These are phyloP conservation scores for Chrosomus eos DNA, from an alignment of 2,797 vertebrate species.

Conservation along the genomic window DNA sequence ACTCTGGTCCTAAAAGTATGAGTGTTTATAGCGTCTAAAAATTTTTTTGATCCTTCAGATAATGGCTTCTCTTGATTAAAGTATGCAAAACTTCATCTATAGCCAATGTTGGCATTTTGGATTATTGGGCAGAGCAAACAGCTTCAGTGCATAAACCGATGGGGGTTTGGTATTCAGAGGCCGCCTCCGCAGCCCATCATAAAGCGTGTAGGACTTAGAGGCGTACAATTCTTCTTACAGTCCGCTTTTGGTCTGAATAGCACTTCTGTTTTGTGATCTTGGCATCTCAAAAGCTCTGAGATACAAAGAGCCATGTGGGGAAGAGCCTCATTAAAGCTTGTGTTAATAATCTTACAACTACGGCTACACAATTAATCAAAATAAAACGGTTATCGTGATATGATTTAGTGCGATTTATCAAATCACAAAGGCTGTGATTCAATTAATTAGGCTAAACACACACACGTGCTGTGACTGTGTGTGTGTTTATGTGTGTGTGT, in stretches of 20 bases:
- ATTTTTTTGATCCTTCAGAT: background rate
- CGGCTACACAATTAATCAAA: background rate
- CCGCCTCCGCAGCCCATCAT: slow-evolving; percentile 33
- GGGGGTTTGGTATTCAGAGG: slow-evolving; percentile 54
- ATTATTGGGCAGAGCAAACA: background rate
- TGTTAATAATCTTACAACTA: slow-evolving; percentile 16
- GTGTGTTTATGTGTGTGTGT: too few species aligned
- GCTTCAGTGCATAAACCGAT: background rate
- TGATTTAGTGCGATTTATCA: background rate
- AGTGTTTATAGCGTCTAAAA: slow-evolving; percentile 6
- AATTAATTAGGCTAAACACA: too few species aligned
- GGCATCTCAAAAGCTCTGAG: slow-evolving; percentile 33
- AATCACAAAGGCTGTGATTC: background rate
- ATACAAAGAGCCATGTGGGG: slow-evolving; percentile 47
- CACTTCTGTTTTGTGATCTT: slow-evolving; percentile 58
- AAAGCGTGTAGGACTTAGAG: slow-evolving; percentile 56
- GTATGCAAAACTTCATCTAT: background rate
- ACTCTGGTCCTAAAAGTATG: slow-evolving; percentile 3
- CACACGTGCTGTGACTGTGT: too few species aligned
- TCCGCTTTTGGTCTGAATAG: slow-evolving; percentile 52
- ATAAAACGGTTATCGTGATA: background rate
- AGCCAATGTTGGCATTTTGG: background rate
- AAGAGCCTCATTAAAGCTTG: slow-evolving; percentile 38
- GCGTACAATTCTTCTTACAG: slow-evolving; percentile 54
- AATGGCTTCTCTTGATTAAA: background rate